A percentile compares a stretch with the other conserved stretches of the same genome.
phyloP scores from a whole-genome alignment of 2,797 vertebrate species.

The Artibeus lituratus region DNA sequence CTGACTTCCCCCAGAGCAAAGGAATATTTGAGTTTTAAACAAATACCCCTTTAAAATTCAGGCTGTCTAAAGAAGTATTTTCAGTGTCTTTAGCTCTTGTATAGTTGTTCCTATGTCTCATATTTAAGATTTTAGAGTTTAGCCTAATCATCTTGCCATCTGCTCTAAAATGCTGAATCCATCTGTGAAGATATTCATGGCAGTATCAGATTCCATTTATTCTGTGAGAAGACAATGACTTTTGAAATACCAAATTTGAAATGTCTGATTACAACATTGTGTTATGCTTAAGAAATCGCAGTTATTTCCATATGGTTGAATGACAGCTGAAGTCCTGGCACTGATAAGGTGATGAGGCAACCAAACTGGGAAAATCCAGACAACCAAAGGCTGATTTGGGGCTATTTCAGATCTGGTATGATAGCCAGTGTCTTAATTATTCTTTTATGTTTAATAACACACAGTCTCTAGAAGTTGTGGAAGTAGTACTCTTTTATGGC shows the following conservation, averaged over 20 bases:
- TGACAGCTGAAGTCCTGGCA: constrained; percentile 26
- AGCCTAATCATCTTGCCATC: constrained; percentile 75
- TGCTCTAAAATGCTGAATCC: constrained; percentile 70
- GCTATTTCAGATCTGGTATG: background rate
- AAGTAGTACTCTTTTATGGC: background rate
- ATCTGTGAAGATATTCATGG: constrained; percentile 77
- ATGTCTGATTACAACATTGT: constrained; percentile 65
- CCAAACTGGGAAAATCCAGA: background rate
- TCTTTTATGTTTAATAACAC: background rate
- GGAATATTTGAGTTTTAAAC: constrained; percentile 34
- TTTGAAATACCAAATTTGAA: constrained; percentile 65
- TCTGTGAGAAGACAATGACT: constrained; percentile 67
- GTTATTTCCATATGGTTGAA: constrained; percentile 21
- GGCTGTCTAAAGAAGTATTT: constrained; percentile 38
- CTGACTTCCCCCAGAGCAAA: background rate
- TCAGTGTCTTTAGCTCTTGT: constrained; percentile 63
- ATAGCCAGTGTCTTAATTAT: background rate
- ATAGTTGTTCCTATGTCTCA: constrained; percentile 64
- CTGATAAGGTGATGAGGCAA: background rate
- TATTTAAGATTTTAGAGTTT: constrained; percentile 76
- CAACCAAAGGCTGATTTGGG: background rate
- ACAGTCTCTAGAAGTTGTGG: background rate
- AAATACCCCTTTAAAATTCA: constrained; percentile 17
- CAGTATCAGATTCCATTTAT: constrained; percentile 70
- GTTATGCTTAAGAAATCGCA: constrained; percentile 36